These are phyloP conservation scores for Camponotus fellah DNA, from an alignment of 2,888 invertebrate species.

Conservation along the genomic window DNA sequence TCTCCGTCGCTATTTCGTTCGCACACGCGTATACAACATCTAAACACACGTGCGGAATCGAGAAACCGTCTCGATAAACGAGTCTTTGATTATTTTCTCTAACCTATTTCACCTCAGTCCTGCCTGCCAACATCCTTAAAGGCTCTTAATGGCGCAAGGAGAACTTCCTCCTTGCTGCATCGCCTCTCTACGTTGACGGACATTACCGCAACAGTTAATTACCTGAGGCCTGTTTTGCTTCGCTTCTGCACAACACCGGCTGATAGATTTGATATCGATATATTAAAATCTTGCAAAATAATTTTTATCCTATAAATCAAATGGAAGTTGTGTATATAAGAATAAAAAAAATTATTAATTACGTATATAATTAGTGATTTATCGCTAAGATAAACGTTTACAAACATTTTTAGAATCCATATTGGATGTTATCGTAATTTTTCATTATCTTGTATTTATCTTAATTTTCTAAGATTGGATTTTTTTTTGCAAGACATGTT, in stretches of 20 bases:
- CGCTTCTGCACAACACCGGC: constrained; percentile 6
- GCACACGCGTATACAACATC: not conserved
- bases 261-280: constrained; percentile 6
- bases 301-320: not conserved
- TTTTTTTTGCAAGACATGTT: not conserved
- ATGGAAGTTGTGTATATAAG: not conserved
- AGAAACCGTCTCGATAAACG: constrained; percentile 59
- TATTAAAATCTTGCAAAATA: constrained; percentile 11
- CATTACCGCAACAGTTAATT: constrained; percentile 40
- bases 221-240: constrained; percentile 2
- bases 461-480: not conserved
- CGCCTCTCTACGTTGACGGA: constrained; percentile 16
- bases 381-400: not conserved
- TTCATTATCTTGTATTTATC: not conserved
- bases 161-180: constrained; percentile 40
- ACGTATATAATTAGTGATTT: not conserved
- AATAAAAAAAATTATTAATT: not conserved
- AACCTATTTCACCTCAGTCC: constrained; percentile 47
- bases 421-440: constrained; percentile 6
- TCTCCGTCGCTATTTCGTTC: constrained; percentile 7
- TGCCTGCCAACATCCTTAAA: constrained; percentile 45
- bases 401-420: not conserved
- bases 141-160: constrained; percentile 50
- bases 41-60: constrained; percentile 14
- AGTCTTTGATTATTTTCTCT: constrained; percentile 54